A percentile compares a stretch with the other conserved stretches of the same genome.
Conservation (phyloP, 2,888 invertebrate genomes). For the Tinea trinotella region DNA sequence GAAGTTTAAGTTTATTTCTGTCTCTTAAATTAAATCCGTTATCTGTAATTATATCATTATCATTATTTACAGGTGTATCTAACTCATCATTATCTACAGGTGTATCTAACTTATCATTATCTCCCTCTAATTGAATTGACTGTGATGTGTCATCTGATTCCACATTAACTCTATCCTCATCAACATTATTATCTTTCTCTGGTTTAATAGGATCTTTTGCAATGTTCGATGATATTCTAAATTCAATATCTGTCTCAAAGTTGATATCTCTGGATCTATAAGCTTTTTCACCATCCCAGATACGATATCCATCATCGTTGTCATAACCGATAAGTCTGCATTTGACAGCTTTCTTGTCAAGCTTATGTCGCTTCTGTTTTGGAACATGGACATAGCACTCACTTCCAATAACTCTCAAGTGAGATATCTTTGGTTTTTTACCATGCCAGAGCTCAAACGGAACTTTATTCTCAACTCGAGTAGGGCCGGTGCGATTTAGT, state of each 20-base stretch:
- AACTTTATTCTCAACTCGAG: not conserved
- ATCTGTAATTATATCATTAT: not conserved
- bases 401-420: slow-evolving; percentile 2
- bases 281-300: not conserved
- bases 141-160: not conserved
- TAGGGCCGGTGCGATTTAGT: slow-evolving; percentile 2
- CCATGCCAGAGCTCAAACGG: no score
- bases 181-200: no score
- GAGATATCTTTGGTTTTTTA: not conserved
- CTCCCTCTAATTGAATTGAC: slow-evolving; percentile 6
- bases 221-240: no score
- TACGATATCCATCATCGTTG: not conserved
- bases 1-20: not conserved
- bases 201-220: no score
- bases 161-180: not conserved
- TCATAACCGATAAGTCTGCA: no score
- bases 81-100: no score
- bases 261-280: not conserved
- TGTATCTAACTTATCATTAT: no score
- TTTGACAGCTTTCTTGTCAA: no score
- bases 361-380: no score
- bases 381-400: no score
- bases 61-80: no score
- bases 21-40: not conserved
- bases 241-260: not conserved